Evolutionary conservation across 2,113 vertebrate genomes (phyloP), one percentile per base, ranked within the genome.

Genomic region (Rhynchomys soricoides): DNA sequence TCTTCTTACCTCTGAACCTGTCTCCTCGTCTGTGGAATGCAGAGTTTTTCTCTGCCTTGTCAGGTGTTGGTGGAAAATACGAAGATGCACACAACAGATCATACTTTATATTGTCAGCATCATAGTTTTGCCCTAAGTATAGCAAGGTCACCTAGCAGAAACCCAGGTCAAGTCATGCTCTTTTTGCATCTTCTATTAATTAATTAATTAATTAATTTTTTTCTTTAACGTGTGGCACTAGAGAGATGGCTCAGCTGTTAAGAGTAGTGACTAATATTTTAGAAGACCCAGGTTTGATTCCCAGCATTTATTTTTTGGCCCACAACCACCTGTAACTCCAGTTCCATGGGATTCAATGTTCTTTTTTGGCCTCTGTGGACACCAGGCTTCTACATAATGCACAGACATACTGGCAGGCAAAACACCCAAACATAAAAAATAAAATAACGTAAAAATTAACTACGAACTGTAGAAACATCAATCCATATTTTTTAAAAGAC

Each of bases 1-100:
- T n/a, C 70, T 96, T 91, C 57, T 45, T 43, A 55, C 59, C 48
- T 31, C 45, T 74, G 62, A 93, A 91, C 6, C 50, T 93, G 45
- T 86, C n/a, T 94, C 59, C 62, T 94, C 40, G 0, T 74, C 37
- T 45, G 73, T 93, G 71, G 83, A 91, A 90, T 37, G 24, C 48
- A 59, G 22, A 43, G 57, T 79, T 81, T 55, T 62, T 45, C 89
- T 52, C 62, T 22, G 24, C 75, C n/a, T 77, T 19, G 3, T 66
- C 43, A 90, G 48, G 31, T 15, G 43, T 92, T 43, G 31, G n/a
- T 75, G 55, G 68, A 70, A 96, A 93, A 89, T 73, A 57, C 86
- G 45, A 50, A 19, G 77, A 29, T 34, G 16, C 22, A 55, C 66
- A 83, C 70, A 19, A 57, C 6, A 4, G 52, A n/a, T 43, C n/a